phyloP scores from a whole-genome alignment of 1,140 invertebrate species.

The Formica exsecta region DNA sequence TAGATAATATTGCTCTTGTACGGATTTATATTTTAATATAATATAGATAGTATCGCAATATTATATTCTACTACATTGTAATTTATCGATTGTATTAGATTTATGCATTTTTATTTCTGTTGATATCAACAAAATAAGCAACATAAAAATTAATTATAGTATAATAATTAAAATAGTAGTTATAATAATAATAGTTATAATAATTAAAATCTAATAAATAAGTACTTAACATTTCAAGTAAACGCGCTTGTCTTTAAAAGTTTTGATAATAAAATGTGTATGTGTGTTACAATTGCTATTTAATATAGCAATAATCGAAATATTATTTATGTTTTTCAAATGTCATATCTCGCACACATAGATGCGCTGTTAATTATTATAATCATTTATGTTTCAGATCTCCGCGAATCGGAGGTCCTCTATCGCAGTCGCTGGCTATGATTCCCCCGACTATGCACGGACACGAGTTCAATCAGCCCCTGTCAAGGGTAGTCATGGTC shows the following conservation, averaged over 20 bases:
- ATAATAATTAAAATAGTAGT: background rate
- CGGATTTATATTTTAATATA: background rate
- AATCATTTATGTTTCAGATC: conserved; percentile 77
- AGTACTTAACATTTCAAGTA: background rate
- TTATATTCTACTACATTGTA: background rate
- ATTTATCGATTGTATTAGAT: background rate
- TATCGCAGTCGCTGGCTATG: conserved; percentile 85
- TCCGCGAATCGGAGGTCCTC: conserved; percentile 84
- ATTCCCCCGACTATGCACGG: conserved; percentile 87
- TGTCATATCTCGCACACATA: background rate
- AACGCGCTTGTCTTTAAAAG: background rate
- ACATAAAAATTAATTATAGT: background rate
- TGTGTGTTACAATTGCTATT: background rate
- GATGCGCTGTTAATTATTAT: conserved; percentile 21
- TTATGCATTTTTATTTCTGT: background rate
- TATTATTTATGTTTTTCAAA: background rate
- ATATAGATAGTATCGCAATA: background rate
- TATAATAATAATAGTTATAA: background rate
- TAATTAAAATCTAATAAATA: background rate
- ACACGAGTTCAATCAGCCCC: conserved; percentile 87
- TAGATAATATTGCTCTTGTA: background rate
- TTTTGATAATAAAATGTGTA: conserved; percentile 4
- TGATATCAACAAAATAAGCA: background rate
- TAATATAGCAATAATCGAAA: background rate
- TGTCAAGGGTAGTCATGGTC: conserved; percentile 89